Conservation (phyloP, 2,113 vertebrate species). For the Eclectus roratus region DNA sequence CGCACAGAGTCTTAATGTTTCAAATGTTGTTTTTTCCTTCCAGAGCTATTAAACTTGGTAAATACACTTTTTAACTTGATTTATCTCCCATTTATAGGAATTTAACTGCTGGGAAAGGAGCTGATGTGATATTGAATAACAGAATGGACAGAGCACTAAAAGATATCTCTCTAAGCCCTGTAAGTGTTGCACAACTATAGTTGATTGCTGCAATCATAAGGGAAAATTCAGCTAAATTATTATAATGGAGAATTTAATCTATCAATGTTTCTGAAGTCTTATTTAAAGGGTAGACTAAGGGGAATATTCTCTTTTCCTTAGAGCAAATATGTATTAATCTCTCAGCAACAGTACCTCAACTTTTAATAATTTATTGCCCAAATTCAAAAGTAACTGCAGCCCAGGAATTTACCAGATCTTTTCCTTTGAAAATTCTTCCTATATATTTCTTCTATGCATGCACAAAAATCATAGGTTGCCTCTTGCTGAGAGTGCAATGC, state of each 20-base stretch:
- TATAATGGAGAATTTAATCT: not conserved
- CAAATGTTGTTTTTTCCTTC: not conserved
- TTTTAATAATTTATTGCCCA: not conserved
- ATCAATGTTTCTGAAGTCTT: not conserved
- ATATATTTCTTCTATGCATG: not conserved
- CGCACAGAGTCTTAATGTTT: not conserved
- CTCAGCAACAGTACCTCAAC: not conserved
- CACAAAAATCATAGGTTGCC: not conserved
- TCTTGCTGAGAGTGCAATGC: not conserved
- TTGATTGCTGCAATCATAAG: not conserved
- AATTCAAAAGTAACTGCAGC: not conserved
- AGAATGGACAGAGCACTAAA: not conserved
- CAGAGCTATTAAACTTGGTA: not conserved
- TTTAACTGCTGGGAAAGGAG: not conserved
- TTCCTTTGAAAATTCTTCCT: not conserved
- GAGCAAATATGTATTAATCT: not conserved
- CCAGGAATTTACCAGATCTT: not conserved
- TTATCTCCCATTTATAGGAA: not conserved
- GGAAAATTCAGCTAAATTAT: not conserved
- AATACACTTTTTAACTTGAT: not conserved
- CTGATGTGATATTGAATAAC: not conserved
- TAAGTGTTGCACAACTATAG: not conserved
- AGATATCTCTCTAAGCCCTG: not conserved
- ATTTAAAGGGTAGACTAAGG: not conserved
- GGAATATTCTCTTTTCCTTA: not conserved